Conservation (phyloP, 1,140 invertebrate species). For the Drosophila orena region DNA sequence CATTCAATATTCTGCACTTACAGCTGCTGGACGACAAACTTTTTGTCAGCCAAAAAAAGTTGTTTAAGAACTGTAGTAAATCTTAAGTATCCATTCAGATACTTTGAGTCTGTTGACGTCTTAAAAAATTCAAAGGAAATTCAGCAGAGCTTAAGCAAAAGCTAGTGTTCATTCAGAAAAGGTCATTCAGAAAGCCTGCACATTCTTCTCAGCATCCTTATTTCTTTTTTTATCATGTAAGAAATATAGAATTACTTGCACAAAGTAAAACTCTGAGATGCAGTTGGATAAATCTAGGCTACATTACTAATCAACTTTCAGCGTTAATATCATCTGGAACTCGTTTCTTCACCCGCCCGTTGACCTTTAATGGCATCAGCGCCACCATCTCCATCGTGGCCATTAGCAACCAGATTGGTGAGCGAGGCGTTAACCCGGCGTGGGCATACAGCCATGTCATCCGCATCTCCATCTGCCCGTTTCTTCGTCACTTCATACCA, state of each 20-base stretch:
- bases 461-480: constrained; percentile 13
- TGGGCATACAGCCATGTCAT: constrained; percentile 50
- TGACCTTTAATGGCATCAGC: constrained; percentile 60
- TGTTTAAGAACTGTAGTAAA: constrained; percentile 1
- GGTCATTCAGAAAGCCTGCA: too few relatives aligned
- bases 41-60: constrained; percentile 20
- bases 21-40: constrained; percentile 8
- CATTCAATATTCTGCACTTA: constrained; percentile 1
- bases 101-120: constrained; percentile 1
- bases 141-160: too few relatives aligned
- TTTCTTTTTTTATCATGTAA: too few relatives aligned
- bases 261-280: background rate
- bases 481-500: constrained; percentile 6
- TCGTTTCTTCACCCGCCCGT: constrained; percentile 14
- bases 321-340: constrained; percentile 8
- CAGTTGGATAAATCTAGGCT: background rate
- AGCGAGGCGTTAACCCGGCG: constrained; percentile 54
- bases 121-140: too few relatives aligned
- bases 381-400: constrained; percentile 3
- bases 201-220: too few relatives aligned
- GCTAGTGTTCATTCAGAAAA: too few relatives aligned
- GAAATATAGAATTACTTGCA: too few relatives aligned
- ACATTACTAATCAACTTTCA: background rate
- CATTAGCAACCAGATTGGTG: constrained; percentile 17
- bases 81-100: constrained; percentile 11